These are phyloP conservation scores for Scartelaos histophorus DNA, from an alignment of 2,113 vertebrate species.

Conservation along the genomic window DNA sequence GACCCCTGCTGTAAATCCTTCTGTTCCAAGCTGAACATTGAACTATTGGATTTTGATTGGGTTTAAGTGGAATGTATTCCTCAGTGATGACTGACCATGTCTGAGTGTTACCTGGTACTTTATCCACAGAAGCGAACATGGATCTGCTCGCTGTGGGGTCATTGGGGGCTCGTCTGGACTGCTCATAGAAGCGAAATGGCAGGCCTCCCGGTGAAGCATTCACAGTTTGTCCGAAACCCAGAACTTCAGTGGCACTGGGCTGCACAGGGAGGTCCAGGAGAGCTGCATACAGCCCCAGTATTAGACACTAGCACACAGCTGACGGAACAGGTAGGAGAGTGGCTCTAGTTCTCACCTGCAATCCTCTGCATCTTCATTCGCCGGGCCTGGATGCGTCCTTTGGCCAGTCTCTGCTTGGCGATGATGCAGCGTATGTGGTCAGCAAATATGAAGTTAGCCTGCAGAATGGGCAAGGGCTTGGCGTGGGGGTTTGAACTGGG, in stretches of 20 bases:
- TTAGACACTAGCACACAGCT: neutral
- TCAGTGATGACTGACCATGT: neutral
- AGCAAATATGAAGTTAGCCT: conserved; percentile 94
- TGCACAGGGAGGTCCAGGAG: conserved; percentile 66
- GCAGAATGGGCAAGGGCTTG: conserved; percentile 96
- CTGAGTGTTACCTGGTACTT: conserved; percentile 88
- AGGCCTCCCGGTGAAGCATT: conserved; percentile 81
- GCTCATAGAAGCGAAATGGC: conserved; percentile 96
- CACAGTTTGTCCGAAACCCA: conserved; percentile 86
- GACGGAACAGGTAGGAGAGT: neutral
- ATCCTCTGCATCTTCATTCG: conserved; percentile 99
- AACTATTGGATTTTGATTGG: too few relatives aligned
- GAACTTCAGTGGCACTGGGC: conserved; percentile 79
- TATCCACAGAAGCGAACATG: conserved; percentile 92
- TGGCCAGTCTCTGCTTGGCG: conserved; percentile 94
- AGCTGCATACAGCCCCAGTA: conserved; percentile 33
- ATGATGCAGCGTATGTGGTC: conserved; percentile 99
- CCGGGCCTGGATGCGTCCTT: conserved; percentile 94
- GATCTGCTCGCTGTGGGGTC: conserved; percentile 87
- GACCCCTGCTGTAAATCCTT: too few relatives aligned
- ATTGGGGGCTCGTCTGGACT: conserved; percentile 86
- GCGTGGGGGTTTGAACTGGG: conserved; percentile 95
- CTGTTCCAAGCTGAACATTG: too few relatives aligned
- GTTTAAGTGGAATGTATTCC: neutral
- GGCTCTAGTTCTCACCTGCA: conserved; percentile 76